Evolutionary conservation across 2,113 vertebrate species (phyloP), one percentile per base, ranked within the genome.

Genomic region (Anarhynchus alexandrinus): DNA sequence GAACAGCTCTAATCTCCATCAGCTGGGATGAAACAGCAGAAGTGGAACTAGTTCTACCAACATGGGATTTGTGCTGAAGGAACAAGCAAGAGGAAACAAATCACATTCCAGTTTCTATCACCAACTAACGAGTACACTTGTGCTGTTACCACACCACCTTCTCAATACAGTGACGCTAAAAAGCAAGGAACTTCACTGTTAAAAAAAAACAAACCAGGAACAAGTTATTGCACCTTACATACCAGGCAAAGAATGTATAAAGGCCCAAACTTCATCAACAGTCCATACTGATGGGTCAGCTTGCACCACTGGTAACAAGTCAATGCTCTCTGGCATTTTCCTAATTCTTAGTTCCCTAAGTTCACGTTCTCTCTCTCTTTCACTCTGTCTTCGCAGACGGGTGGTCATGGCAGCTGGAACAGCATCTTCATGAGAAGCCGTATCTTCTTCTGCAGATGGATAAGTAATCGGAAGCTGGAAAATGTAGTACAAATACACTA

Each of bases 211-310:
- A 43, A 29, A 59, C n/a, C n/a, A n/a, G 3, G 49, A 32, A 69
- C 20, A 27, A 47, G 42, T 52, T 21, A 59, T 12, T 55, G 34
- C 55, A 74, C 93, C 7, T 15, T 82, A 95, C 97, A n/a, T 98
- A 99, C 99, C 99, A 95, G 99, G 99, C 97, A 99, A 98, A 30
- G 98, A 98, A 97, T 97, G 98, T 66, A 99, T 99, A 96, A 99
- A 99, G 90, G 98, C 98, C 82, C 99, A 99, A 6, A 99, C 99
- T 84, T 99, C 99, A 97, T 99, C 99, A 26, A 99, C 99, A 4
- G 98, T 99, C 99, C 99, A 99, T 51, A 98, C 97, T 1, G 98
- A 98, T 4, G 99, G 99, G 88, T 98, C 97, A 9, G 98, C 97
- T 21, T 99, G 99, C n/a, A 98, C 98, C 32, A 98, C 98, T 18